Evolutionary conservation across 1,140 invertebrate species (phyloP).

Genomic region (Phocides pigmalion): DNA sequence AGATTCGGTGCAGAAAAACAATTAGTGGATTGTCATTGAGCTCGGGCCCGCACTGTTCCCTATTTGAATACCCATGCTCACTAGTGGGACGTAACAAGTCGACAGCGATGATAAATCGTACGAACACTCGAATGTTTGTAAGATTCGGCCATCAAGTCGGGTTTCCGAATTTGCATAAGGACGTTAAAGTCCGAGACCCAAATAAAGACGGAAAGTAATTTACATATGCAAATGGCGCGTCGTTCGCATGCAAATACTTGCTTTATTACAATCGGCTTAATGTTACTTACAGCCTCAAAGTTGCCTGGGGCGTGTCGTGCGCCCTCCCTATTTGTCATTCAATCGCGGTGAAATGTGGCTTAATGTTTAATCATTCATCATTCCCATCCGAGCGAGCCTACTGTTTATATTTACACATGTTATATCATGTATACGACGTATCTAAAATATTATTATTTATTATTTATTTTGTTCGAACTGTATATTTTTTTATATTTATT

Average conservation of each 20-base stretch:
- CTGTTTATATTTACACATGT: conserved; percentile 14
- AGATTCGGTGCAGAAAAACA: too few relatives aligned
- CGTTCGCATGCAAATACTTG: conserved; percentile 78
- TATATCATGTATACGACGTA: neutral
- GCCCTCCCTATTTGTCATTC: conserved; percentile 49
- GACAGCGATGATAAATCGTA: neutral
- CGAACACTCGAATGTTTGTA: conserved; percentile 38
- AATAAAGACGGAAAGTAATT: conserved; percentile 81
- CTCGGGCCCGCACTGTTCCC: too few relatives aligned
- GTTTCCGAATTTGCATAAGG: conserved; percentile 68
- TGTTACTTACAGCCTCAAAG: conserved; percentile 68
- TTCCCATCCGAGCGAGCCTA: conserved; percentile 11
- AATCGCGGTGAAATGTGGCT: conserved; percentile 41
- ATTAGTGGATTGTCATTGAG: too few relatives aligned
- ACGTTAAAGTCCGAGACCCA: conserved; percentile 67
- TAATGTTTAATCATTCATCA: conserved; percentile 35
- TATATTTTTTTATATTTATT: too few relatives aligned
- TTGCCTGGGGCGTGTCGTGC: conserved; percentile 49
- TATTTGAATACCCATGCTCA: too few relatives aligned
- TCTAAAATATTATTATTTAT: too few relatives aligned
- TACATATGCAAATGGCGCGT: conserved; percentile 78
- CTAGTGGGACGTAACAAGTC: neutral
- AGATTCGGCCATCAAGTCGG: conserved; percentile 51
- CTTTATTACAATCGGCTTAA: conserved; percentile 80
- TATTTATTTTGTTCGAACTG: too few relatives aligned